Percentiles rank a stretch among this genome's conserved stretches.
These are phyloP conservation scores for Oreonectes daqikongensis DNA, from an alignment of 2,797 vertebrate genomes.

Conservation along the genomic window DNA sequence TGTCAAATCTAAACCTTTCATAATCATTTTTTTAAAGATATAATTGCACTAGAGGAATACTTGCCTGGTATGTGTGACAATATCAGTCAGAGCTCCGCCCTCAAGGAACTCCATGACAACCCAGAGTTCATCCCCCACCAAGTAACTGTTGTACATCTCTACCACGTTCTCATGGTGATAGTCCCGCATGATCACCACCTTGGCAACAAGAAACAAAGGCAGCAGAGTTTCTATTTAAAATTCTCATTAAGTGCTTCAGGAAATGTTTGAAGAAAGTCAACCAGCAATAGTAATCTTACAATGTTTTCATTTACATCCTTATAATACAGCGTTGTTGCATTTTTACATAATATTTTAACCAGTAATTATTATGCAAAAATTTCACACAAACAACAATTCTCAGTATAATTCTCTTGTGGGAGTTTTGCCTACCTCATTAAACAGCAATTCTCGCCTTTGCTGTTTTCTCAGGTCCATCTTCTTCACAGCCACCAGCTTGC, in stretches of 20 bases:
- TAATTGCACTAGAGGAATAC: no score
- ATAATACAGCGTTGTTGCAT: no score
- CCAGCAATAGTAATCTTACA: no score
- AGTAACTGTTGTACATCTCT: slow-evolving; percentile 98
- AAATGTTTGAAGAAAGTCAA: no score
- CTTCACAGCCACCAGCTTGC: slow-evolving; percentile 92
- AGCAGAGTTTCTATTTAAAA: slow-evolving; percentile 17
- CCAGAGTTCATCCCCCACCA: slow-evolving; percentile 96
- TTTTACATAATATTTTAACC: no score
- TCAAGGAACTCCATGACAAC: slow-evolving; percentile 99
- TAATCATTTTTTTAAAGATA: no score
- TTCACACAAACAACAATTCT: no score
- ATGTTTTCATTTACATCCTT: no score
- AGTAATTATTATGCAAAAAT: no score
- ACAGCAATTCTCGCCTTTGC: slow-evolving; percentile 91
- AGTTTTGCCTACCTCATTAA: slow-evolving; percentile 84
- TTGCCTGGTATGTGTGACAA: slow-evolving; percentile 93
- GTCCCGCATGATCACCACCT: slow-evolving; percentile 98
- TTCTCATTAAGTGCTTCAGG: background rate
- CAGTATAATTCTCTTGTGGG: background rate
- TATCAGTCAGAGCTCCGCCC: slow-evolving; percentile 92
- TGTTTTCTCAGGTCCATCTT: slow-evolving; percentile 97
- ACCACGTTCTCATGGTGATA: slow-evolving; percentile 97
- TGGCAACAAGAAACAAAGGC: slow-evolving; percentile 11
- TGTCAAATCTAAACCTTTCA: background rate